Percentiles rank a stretch among this genome's conserved stretches.
Conservation (phyloP, 2,113 vertebrate species). For the Dryoscopus gambensis region DNA sequence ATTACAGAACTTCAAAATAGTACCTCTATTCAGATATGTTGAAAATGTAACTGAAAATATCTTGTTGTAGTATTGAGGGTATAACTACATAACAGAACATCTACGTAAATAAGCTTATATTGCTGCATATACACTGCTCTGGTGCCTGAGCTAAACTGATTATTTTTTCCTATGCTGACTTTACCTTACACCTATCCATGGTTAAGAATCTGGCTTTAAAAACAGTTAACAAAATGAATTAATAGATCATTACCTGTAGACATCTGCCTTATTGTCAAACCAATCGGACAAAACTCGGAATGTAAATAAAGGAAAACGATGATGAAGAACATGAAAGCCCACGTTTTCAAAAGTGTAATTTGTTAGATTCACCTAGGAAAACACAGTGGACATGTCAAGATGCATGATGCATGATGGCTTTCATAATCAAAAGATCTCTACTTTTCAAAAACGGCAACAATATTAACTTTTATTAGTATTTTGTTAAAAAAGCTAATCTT, state of each 20-base stretch:
- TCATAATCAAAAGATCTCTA: not conserved
- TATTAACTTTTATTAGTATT: not conserved
- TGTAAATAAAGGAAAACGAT: slow-evolving; percentile 91
- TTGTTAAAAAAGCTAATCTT: not conserved
- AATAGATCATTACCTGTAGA: slow-evolving; percentile 84
- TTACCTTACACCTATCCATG: not conserved
- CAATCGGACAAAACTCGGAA: slow-evolving; percentile 92
- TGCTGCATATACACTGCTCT: not conserved
- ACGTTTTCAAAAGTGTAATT: slow-evolving; percentile 98
- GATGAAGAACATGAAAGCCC: slow-evolving; percentile 94
- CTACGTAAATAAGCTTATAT: not conserved
- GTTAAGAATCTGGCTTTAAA: not conserved
- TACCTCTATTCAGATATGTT: not conserved
- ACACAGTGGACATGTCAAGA: not conserved
- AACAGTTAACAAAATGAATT: not conserved
- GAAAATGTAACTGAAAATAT: not conserved
- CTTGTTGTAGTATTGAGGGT: not conserved
- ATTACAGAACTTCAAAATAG: not conserved
- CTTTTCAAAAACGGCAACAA: not conserved
- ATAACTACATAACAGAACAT: not conserved
- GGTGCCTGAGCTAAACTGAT: not conserved
- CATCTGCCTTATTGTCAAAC: slow-evolving; percentile 92
- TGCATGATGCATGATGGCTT: not conserved
- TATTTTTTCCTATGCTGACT: not conserved
- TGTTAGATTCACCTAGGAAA: slow-evolving; percentile 85